These are phyloP conservation scores for Xanthia icteritia DNA, from an alignment of 2,888 invertebrate species.

Conservation along the genomic window DNA sequence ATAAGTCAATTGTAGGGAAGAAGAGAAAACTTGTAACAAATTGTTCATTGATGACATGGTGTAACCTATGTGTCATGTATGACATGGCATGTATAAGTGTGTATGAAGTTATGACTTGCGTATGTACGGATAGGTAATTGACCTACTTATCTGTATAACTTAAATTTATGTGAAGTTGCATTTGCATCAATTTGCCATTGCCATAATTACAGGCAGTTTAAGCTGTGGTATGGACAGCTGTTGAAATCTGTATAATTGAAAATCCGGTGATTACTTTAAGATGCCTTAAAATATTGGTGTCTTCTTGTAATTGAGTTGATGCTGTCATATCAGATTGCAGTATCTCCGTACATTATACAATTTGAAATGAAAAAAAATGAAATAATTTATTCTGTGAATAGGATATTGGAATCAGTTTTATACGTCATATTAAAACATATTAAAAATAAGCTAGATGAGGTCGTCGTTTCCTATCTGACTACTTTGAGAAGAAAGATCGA, in stretches of 20 bases:
- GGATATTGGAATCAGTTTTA: too few relatives aligned
- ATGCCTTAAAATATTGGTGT: neutral
- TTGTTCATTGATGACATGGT: conserved; percentile 38
- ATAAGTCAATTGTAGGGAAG: conserved; percentile 36
- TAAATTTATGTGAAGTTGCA: neutral
- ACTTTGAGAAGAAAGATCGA: too few relatives aligned
- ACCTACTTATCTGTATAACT: conserved; percentile 23
- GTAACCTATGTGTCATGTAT: neutral
- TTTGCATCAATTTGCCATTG: conserved; percentile 11
- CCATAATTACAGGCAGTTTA: conserved; percentile 17
- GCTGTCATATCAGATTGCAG: neutral
- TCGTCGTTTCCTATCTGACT: too few relatives aligned
- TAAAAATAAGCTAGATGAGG: too few relatives aligned
- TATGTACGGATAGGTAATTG: conserved; percentile 20
- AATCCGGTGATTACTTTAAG: neutral
- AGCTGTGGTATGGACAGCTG: neutral
- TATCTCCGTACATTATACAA: neutral
- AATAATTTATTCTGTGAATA: too few relatives aligned
- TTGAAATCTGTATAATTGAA: conserved; percentile 9
- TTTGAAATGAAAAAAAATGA: too few relatives aligned
- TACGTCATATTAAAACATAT: too few relatives aligned
- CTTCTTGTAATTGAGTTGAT: neutral
- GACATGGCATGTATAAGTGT: neutral
- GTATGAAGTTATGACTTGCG: conserved; percentile 17
- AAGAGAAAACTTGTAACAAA: conserved; percentile 44